Evolutionary conservation across 2,113 vertebrate genomes (phyloP).

Genomic region (Candoia aspera): DNA sequence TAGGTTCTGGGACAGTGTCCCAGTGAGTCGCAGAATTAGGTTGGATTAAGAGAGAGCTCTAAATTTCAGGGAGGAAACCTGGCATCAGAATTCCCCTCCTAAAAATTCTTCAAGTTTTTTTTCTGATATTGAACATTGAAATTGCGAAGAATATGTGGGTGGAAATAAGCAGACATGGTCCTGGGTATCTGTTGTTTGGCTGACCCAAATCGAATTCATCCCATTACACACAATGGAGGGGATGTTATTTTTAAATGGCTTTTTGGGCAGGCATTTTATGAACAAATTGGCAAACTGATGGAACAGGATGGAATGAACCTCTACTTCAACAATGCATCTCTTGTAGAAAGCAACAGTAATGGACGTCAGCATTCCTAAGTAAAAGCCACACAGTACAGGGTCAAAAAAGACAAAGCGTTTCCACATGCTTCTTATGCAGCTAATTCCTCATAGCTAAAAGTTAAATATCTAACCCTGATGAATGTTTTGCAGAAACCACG

Average conservation of each 20-base stretch:
- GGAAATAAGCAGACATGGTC: neutral
- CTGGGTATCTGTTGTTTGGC: neutral
- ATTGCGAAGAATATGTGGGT: neutral
- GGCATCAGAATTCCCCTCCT: neutral
- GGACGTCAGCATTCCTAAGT: neutral
- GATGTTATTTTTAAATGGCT: neutral
- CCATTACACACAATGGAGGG: neutral
- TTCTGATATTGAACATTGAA: neutral
- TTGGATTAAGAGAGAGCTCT: neutral
- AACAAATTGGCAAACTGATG: neutral
- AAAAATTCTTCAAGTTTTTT: neutral
- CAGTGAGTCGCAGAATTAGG: neutral
- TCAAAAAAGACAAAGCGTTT: neutral
- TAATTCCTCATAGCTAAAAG: neutral
- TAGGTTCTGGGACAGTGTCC: neutral
- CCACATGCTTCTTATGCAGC: neutral
- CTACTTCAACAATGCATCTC: neutral
- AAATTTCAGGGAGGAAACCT: neutral
- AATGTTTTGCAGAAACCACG: neutral
- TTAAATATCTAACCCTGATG: neutral
- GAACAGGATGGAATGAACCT: neutral
- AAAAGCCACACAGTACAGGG: neutral
- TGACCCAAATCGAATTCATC: neutral
- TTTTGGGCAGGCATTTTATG: neutral
- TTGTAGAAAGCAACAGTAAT: neutral